Evolutionary conservation across 2,888 invertebrate genomes (phyloP).

Genomic region (Omphaloscelis lunosa): DNA sequence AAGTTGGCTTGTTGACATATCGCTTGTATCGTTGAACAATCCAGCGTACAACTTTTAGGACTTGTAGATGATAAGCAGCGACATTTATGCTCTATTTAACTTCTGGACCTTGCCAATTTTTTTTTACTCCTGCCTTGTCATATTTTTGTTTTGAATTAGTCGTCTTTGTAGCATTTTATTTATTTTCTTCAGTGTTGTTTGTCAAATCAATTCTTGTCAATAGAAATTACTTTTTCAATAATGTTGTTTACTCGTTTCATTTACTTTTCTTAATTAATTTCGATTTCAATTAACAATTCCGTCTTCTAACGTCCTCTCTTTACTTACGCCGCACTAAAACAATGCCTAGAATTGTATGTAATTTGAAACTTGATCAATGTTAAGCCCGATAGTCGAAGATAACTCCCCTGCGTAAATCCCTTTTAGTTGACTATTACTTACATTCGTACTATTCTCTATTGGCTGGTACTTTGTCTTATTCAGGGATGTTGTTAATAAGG

Average conservation of each 20-base stretch:
- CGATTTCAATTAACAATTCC: neutral
- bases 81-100: conserved; percentile 42
- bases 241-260: neutral
- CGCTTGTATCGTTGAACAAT: conserved; percentile 35
- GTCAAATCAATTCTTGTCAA: neutral
- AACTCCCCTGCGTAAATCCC: conserved; percentile 49
- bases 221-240: neutral
- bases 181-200: neutral
- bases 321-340: conserved; percentile 33
- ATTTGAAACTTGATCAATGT: conserved; percentile 77
- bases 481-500: neutral
- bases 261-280: neutral
- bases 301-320: conserved; percentile 6
- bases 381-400: conserved; percentile 70
- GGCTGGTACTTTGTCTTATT: conserved; percentile 13
- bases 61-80: conserved; percentile 46
- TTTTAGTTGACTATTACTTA: conserved; percentile 57
- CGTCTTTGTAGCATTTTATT: neutral
- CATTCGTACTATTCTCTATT: conserved; percentile 36
- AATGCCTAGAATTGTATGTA: conserved; percentile 68
- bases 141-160: neutral
- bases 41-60: conserved; percentile 45
- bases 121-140: neutral
- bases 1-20: conserved; percentile 61
- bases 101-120: conserved; percentile 22